phyloP scores from a whole-genome alignment of 2,113 vertebrate genomes.

The Piprites chloris region DNA sequence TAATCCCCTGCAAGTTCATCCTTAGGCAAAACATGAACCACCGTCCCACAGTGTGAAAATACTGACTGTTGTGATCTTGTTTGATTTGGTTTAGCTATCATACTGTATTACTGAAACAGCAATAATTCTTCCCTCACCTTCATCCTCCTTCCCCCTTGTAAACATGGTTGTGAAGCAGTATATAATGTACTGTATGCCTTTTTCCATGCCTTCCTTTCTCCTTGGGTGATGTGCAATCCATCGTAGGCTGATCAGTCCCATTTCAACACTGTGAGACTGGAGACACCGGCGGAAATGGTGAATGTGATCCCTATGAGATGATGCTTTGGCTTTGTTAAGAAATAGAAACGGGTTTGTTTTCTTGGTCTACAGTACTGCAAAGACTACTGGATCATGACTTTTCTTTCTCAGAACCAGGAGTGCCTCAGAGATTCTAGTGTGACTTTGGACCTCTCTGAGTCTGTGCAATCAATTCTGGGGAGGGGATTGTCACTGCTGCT shows the following conservation, averaged over 20 bases:
- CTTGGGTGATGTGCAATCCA: conserved; percentile 93
- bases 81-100: conserved; percentile 71
- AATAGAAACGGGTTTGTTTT: conserved; percentile 79
- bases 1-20: conserved; percentile 68
- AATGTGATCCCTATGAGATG: conserved; percentile 80
- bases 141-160: conserved; percentile 23
- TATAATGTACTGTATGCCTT: conserved; percentile 72
- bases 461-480: conserved; percentile 72
- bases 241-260: conserved; percentile 79
- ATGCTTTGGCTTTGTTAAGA: conserved; percentile 74
- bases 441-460: conserved; percentile 80
- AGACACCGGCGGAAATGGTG: conserved; percentile 73
- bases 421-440: conserved; percentile 79
- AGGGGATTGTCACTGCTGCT: conserved; percentile 59
- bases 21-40: conserved; percentile 62
- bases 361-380: conserved; percentile 73
- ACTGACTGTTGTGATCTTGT: conserved; percentile 66
- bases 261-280: conserved; percentile 82
- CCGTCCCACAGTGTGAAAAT: conserved; percentile 70
- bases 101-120: conserved; percentile 85
- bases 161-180: conserved; percentile 77
- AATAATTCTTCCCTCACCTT: conserved; percentile 81
- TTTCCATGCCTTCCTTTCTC: conserved; percentile 81
- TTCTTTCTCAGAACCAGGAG: conserved; percentile 77
- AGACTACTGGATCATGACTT: conserved; percentile 76